Evolutionary conservation across 2,888 invertebrate species (phyloP), one percentile per base, ranked within the genome.

Genomic region (Drosophila mayaguana): DNA sequence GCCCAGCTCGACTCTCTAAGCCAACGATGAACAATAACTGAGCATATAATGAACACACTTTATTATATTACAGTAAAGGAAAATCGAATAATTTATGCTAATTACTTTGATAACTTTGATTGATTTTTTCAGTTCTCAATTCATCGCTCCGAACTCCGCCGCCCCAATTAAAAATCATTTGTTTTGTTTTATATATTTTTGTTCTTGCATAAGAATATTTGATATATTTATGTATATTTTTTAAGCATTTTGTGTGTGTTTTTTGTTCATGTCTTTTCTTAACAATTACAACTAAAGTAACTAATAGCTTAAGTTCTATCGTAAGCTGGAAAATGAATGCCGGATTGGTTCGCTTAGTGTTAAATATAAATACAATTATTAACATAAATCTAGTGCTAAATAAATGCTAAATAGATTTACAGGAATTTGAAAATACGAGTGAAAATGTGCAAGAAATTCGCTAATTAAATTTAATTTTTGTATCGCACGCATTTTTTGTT

Each of bases 191-290:
- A 25, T 54, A 40, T 72, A 76, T 74, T 72, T 75, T 73, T 66
- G 46, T 79, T 77, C 63, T 88, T 81, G 75, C 72, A 68, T 84
- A 76, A 87, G 82, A 87, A 85, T 87, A 82, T 87, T 84, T 88
- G 63, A 76, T 88, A 81, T 86, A 75, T 81, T 81, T 62, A 75
- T 86, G 80, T 65, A 75, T 89, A 78, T 87, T 78, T 82, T 68
- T 72, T 62, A 68, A 62, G 57, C 64, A 70, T 53, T 62, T 74
- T 63, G 9, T 11, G 0, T 3, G 7, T 50, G 11, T 20, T 8
- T 34, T 34, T 51, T 38, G 25, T 54, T 25, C 0, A 36, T 53
- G 50, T 75, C 75, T 20, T 43, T 43, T 64, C 70, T 43, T 84
- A 86, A 34, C 1, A 40, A 34, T 43, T 86, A 80, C 45, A 57